Evolutionary conservation across 2,888 invertebrate genomes (phyloP).

Genomic region (Cheilosia pagana): DNA sequence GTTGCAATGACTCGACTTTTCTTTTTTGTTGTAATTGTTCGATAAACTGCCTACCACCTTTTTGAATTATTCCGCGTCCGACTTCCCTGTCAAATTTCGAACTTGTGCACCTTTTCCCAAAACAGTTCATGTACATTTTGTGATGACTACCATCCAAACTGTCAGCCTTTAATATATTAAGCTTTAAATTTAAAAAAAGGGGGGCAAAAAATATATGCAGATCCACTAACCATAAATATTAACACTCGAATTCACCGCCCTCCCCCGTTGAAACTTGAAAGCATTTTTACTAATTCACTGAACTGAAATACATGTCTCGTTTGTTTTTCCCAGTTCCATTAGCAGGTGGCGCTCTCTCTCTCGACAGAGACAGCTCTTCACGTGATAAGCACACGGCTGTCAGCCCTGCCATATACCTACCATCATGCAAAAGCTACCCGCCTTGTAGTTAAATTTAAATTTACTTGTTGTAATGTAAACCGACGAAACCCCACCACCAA

Average conservation of each 20-base stretch:
- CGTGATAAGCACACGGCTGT: not conserved
- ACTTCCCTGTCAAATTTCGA: too few relatives aligned
- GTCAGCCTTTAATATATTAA: too few relatives aligned
- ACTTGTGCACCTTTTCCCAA: too few relatives aligned
- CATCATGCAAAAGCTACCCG: not conserved
- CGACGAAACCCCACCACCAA: not conserved
- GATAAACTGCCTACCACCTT: too few relatives aligned
- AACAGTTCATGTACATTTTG: too few relatives aligned
- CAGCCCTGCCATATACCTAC: too few relatives aligned
- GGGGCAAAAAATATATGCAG: not conserved
- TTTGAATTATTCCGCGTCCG: too few relatives aligned
- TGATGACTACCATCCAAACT: too few relatives aligned
- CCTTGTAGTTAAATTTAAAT: not conserved
- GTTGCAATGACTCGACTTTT: too few relatives aligned
- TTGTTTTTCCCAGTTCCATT: conserved; percentile 3
- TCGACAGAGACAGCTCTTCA: not conserved
- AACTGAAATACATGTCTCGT: conserved; percentile 5
- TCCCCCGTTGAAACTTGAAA: not conserved
- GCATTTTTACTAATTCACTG: conserved; percentile 9
- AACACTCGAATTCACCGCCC: not conserved
- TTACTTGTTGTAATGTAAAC: conserved; percentile 1
- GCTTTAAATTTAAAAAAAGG: too few relatives aligned
- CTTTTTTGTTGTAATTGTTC: too few relatives aligned
- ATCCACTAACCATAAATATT: conserved; percentile 4
- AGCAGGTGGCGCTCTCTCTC: not conserved